A percentile compares a stretch with the other conserved stretches of the same genome.
Evolutionary conservation across 2,888 invertebrate genomes (phyloP).

Genomic region (Acrobasis repandana): DNA sequence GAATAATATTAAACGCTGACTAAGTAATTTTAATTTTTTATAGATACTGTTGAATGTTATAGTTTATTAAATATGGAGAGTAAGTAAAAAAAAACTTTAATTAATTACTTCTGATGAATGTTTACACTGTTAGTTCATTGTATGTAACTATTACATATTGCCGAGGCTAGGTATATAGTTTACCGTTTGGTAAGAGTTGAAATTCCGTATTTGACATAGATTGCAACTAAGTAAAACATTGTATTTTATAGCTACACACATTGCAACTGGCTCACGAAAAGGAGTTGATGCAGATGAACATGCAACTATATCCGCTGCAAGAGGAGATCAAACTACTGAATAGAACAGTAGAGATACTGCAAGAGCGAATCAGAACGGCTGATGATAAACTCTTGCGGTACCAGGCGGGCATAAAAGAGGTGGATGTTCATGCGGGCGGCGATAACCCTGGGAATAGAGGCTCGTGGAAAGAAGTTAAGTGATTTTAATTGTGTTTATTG

Average conservation of each 20-base stretch:
- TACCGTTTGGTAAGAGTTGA: no score
- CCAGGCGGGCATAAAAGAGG: constrained; percentile 52
- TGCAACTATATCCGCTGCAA: constrained; percentile 81
- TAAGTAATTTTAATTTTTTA: no score
- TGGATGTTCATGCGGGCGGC: constrained; percentile 61
- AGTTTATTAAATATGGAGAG: no score
- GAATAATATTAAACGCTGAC: no score
- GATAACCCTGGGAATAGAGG: constrained; percentile 49
- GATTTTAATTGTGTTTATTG: constrained; percentile 13
- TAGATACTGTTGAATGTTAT: no score
- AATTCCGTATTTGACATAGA: no score
- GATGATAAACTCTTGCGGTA: constrained; percentile 66
- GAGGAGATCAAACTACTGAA: constrained; percentile 84
- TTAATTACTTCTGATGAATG: no score
- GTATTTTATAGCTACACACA: constrained; percentile 85
- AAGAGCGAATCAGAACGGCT: constrained; percentile 59
- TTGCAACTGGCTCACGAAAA: constrained; percentile 88
- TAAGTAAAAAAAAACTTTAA: no score
- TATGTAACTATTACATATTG: no score
- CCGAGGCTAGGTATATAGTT: no score
- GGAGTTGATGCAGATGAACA: constrained; percentile 86
- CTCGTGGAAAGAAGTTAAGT: constrained; percentile 47
- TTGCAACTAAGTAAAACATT: background rate
- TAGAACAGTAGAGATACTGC: constrained; percentile 79
- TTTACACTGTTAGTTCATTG: no score